A percentile compares a stretch with the other conserved stretches of the same genome.
Conservation (phyloP, 2,888 invertebrate species). For the Apamea anceps region DNA sequence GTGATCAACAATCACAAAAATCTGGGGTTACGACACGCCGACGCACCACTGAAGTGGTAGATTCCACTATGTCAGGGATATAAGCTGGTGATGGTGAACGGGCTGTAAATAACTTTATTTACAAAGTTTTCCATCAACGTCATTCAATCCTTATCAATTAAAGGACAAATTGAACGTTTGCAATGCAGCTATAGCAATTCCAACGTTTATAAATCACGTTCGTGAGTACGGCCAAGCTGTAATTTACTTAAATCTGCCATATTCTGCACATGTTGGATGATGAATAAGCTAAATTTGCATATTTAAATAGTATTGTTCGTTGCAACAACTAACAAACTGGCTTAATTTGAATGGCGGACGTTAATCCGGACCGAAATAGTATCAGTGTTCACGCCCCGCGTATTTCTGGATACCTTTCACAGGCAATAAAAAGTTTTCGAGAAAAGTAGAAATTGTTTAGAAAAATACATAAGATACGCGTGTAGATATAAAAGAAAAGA, state of each 20-base stretch:
- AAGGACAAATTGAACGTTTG: conserved; percentile 28
- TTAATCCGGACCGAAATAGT: conserved; percentile 49
- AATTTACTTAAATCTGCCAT: conserved; percentile 47
- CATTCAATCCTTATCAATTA: conserved; percentile 34
- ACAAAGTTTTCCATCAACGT: conserved; percentile 5
- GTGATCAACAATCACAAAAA: background rate
- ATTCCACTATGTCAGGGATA: background rate
- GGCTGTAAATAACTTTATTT: background rate
- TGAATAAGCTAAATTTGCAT: conserved; percentile 42
- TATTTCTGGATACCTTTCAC: conserved; percentile 43
- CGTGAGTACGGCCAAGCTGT: conserved; percentile 3
- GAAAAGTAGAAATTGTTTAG: background rate
- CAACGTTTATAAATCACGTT: conserved; percentile 46
- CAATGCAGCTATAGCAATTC: conserved; percentile 25
- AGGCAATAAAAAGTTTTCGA: conserved; percentile 18
- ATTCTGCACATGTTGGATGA: conserved; percentile 31
- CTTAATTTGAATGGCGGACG: conserved; percentile 28
- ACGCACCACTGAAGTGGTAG: background rate
- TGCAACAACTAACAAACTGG: conserved; percentile 27
- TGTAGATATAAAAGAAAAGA: background rate
- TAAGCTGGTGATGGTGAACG: background rate
- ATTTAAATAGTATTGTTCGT: conserved; percentile 35
- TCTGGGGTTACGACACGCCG: background rate
- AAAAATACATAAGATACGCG: background rate
- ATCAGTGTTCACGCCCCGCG: background rate